Conservation (phyloP, 2,888 invertebrate genomes). For the Vanessa cardui region DNA sequence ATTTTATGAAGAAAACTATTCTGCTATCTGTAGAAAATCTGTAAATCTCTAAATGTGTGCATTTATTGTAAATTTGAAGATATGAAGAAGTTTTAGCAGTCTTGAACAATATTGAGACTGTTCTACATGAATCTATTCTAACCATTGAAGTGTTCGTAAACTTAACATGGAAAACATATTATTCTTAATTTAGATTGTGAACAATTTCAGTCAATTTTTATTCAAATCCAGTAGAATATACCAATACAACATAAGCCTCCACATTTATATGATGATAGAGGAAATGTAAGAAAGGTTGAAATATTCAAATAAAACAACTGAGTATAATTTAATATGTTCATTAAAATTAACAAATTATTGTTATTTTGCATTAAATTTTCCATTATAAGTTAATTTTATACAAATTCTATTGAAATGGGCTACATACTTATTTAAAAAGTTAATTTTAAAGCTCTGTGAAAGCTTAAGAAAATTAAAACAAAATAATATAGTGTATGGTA, state of each 20-base stretch:
- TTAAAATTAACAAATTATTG: not conserved
- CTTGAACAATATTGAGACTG: not conserved
- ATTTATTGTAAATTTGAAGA: slow-evolving; percentile 8
- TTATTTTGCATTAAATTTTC: not conserved
- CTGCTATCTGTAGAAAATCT: not conserved
- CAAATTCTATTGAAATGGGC: not conserved
- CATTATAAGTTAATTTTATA: not conserved
- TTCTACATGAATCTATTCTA: not conserved
- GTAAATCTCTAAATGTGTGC: slow-evolving; percentile 2
- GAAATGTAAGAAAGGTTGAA: too few species aligned
- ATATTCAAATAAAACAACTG: not conserved
- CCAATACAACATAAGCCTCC: not conserved
- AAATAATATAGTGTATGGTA: not conserved
- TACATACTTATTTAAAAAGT: not conserved
- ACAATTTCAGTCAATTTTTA: not conserved
- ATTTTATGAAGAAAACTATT: slow-evolving; percentile 6
- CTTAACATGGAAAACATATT: not conserved
- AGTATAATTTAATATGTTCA: not conserved
- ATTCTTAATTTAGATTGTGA: not conserved
- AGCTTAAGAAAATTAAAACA: not conserved
- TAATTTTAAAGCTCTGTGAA: not conserved
- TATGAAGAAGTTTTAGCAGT: not conserved
- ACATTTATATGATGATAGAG: too few species aligned
- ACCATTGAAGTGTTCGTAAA: slow-evolving; percentile 8
- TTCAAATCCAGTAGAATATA: not conserved